phyloP scores from a whole-genome alignment of 2,797 vertebrate genomes.

The Melanogrammus aeglefinus region DNA sequence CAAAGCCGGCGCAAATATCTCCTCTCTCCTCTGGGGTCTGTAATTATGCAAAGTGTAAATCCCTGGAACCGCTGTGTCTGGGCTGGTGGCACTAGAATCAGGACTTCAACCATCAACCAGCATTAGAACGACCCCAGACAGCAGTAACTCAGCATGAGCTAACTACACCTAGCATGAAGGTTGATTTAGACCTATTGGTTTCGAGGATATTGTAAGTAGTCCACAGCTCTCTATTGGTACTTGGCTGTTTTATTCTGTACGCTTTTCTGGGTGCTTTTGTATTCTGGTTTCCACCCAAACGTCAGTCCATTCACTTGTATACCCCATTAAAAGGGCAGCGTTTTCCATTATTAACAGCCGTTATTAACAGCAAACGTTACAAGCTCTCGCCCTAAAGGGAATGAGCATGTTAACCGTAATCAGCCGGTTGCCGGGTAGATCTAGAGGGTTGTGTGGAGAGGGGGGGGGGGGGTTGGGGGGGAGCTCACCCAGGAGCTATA shows the following conservation, averaged over 20 bases:
- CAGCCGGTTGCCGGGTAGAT: constrained; percentile 20
- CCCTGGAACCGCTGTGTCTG: constrained; percentile 47
- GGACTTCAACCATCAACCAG: constrained; percentile 26
- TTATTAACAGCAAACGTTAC: no score
- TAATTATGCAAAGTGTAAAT: constrained; percentile 66
- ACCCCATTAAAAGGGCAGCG: no score
- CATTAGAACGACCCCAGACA: constrained; percentile 21
- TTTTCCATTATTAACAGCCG: no score
- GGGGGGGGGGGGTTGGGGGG: constrained; percentile 29
- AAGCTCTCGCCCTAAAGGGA: no score
- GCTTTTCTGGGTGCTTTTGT: no score
- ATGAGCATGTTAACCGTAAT: no score
- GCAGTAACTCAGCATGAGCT: constrained; percentile 22
- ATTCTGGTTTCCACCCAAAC: no score
- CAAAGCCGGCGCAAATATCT: constrained; percentile 56
- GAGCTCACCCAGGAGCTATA: constrained; percentile 46
- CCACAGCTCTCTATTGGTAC: no score
- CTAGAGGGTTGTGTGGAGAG: not conserved
- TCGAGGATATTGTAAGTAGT: not conserved
- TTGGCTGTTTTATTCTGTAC: no score
- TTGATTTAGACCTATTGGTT: constrained; percentile 8
- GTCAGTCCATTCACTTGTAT: no score
- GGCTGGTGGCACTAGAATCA: constrained; percentile 41
- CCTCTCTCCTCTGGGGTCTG: constrained; percentile 57
- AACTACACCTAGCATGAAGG: constrained; percentile 42